phyloP scores from a whole-genome alignment of 1,140 invertebrate species.

The Drosophila pseudoananassae region DNA sequence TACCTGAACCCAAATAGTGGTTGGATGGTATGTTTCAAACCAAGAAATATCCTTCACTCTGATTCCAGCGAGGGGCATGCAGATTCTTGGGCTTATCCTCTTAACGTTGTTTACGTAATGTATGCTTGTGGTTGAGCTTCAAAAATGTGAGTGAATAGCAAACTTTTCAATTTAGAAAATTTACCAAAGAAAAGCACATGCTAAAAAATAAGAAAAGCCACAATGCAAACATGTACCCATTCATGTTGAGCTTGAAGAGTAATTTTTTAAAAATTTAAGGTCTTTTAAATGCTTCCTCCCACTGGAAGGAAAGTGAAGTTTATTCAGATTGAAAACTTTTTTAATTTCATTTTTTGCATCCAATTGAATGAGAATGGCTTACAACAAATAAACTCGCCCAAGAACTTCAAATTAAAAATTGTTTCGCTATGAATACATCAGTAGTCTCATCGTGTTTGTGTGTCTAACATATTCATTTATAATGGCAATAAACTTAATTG shows the following conservation, averaged over 20 bases:
- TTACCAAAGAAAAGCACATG: not conserved
- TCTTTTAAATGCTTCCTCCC: not conserved
- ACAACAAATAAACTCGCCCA: not conserved
- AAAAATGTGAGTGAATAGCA: not conserved
- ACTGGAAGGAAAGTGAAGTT: not conserved
- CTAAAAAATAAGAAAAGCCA: not conserved
- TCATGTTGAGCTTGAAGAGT: too few relatives aligned
- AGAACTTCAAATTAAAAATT: not conserved
- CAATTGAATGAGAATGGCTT: not conserved
- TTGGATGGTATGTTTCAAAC: not conserved
- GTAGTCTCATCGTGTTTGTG: not conserved
- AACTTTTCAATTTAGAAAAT: conserved; percentile 11
- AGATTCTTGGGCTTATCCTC: not conserved
- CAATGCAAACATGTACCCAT: not conserved
- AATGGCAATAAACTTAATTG: conserved; percentile 23
- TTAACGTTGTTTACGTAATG: not conserved
- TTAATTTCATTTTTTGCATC: not conserved
- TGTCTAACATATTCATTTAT: not conserved
- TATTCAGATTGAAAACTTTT: not conserved
- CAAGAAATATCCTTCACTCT: not conserved
- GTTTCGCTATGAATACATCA: not conserved
- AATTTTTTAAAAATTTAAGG: not conserved
- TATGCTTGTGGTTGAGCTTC: not conserved
- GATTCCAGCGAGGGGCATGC: not conserved
- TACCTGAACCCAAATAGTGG: conserved; percentile 3